These are phyloP conservation scores for Capitella teleta DNA, from an alignment of 1,140 invertebrate species.

Conservation along the genomic window DNA sequence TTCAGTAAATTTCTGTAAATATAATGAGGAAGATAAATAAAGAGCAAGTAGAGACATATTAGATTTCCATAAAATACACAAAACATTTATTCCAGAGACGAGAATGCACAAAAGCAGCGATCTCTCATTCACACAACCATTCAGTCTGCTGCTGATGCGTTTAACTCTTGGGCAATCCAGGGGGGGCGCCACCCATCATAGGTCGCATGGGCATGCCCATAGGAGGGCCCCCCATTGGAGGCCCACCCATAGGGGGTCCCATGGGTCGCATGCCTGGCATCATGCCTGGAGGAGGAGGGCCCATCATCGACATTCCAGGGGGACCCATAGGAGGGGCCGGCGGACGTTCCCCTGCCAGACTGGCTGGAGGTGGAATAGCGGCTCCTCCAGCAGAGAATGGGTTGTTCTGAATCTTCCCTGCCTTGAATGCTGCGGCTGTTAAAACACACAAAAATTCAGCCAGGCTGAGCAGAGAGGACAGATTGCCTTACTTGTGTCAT, in stretches of 20 bases:
- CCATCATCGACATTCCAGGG: conserved; percentile 21
- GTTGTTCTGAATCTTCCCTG: conserved; percentile 86
- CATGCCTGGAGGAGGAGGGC: conserved; percentile 11
- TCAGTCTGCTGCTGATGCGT: too few relatives aligned
- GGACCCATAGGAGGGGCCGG: conserved; percentile 15
- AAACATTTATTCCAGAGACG: too few relatives aligned
- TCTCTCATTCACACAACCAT: too few relatives aligned
- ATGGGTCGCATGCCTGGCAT: conserved; percentile 6
- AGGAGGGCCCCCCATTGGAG: conserved; percentile 28
- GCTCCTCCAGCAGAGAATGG: conserved; percentile 46
- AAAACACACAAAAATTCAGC: conserved; percentile 11
- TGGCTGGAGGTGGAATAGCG: conserved; percentile 53
- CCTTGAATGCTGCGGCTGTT: conserved; percentile 78
- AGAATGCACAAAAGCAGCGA: too few relatives aligned
- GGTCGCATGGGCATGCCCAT: conserved; percentile 55
- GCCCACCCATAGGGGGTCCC: conserved; percentile 9
- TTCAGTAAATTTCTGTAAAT: too few relatives aligned
- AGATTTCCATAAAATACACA: too few relatives aligned
- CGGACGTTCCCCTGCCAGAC: conserved; percentile 14
- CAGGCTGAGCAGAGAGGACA: too few relatives aligned
- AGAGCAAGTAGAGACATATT: too few relatives aligned
- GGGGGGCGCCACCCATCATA: conserved; percentile 59
- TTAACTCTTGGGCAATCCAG: too few relatives aligned
- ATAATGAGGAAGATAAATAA: too few relatives aligned
- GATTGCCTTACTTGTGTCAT: conserved; percentile 77